Conservation (phyloP, 2,797 vertebrate genomes). For the Saxicola maurus region DNA sequence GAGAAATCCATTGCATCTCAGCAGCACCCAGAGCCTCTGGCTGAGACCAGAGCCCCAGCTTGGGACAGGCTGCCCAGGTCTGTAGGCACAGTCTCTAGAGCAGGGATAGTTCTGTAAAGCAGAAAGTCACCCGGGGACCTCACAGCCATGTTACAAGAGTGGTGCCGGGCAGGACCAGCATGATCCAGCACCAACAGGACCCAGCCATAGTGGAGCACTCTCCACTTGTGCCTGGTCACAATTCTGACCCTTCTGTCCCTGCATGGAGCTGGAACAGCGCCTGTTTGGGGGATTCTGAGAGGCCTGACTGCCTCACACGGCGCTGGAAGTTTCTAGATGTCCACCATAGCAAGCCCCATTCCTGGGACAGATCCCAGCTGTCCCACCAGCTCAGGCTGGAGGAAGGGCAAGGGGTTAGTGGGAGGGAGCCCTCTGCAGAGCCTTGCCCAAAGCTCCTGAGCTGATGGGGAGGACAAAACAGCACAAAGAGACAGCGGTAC, state of each 20-base stretch:
- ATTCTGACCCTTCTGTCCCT: rapidly evolving
- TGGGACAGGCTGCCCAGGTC: rapidly evolving
- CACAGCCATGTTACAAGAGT: rapidly evolving
- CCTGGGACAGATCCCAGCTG: slow-evolving; percentile 47
- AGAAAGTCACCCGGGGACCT: not conserved
- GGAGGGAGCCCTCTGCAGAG: slow-evolving; percentile 4
- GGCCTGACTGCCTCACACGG: not conserved
- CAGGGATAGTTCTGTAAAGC: rapidly evolving
- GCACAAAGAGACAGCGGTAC: not conserved
- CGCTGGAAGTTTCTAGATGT: slow-evolving; percentile 19
- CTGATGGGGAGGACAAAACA: not conserved
- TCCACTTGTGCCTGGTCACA: not conserved
- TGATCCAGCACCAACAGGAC: not conserved
- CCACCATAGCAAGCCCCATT: not conserved
- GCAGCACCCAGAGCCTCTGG: not conserved
- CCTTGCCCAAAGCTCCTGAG: not conserved
- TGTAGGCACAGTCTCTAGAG: not conserved
- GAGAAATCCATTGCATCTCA: not conserved
- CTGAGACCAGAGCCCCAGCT: not conserved
- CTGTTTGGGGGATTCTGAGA: rapidly evolving
- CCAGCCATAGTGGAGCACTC: not conserved
- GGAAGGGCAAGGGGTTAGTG: not conserved
- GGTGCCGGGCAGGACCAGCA: rapidly evolving
- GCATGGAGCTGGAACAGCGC: rapidly evolving
- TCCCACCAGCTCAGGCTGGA: not conserved